A percentile compares a stretch with the other conserved stretches of the same genome.
These are phyloP conservation scores for Spodoptera picta DNA, from an alignment of 2,888 invertebrate species.

Conservation along the genomic window DNA sequence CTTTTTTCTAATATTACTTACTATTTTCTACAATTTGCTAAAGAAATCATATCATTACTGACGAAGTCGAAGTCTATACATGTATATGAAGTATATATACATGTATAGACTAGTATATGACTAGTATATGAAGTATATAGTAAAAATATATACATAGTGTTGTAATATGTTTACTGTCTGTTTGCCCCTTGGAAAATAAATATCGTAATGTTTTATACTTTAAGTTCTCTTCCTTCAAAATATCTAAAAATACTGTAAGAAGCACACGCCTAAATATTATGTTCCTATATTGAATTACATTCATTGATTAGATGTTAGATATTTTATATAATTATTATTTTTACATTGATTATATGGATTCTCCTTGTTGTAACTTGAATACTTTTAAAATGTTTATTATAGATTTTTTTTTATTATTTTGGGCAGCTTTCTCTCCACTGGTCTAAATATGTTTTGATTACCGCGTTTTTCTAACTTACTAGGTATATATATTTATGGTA, in stretches of 20 bases:
- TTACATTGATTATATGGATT: constrained; percentile 28
- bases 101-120: no score
- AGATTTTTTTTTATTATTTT: constrained; percentile 21
- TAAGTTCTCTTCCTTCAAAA: background rate
- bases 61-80: no score
- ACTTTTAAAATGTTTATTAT: constrained; percentile 14
- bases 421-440: constrained; percentile 32
- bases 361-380: constrained; percentile 31
- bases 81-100: no score
- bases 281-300: constrained; percentile 44
- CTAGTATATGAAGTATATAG: no score
- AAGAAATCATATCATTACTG: no score
- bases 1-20: no score
- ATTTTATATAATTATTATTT: constrained; percentile 25
- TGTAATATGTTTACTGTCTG: no score
- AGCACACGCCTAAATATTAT: constrained; percentile 20
- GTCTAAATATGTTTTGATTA: constrained; percentile 8
- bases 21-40: no score
- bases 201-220: background rate
- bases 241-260: constrained; percentile 9
- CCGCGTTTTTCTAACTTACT: no score
- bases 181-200: no score
- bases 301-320: constrained; percentile 31
- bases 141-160: no score
- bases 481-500: no score